Evolutionary conservation across 1,140 invertebrate genomes (phyloP).

Genomic region (Leptopilina boulardi): DNA sequence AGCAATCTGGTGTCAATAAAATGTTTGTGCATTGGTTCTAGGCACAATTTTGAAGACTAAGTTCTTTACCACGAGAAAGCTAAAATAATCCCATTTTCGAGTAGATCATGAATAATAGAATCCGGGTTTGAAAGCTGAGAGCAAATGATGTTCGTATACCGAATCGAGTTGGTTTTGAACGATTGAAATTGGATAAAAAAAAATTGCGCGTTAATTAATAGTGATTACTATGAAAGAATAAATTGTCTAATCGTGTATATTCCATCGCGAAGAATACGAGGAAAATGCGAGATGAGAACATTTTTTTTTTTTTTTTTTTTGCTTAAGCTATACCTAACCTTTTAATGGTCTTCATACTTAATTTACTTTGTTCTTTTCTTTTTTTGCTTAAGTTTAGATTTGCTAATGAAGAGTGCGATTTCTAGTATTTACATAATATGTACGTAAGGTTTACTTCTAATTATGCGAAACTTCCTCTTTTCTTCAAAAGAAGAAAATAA

Average conservation of each 20-base stretch:
- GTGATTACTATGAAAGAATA: slow-evolving; percentile 7
- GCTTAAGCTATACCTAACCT: slow-evolving; percentile 53
- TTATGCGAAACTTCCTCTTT: background rate
- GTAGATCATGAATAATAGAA: slow-evolving; percentile 18
- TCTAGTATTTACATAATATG: slow-evolving; percentile 12
- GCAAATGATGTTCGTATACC: slow-evolving; percentile 12
- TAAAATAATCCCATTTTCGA: slow-evolving; percentile 25
- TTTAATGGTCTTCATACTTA: slow-evolving; percentile 39
- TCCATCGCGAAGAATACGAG: slow-evolving; percentile 19
- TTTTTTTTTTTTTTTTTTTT: slow-evolving; percentile 44
- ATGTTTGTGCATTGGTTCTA: background rate
- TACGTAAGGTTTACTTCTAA: slow-evolving; percentile 3
- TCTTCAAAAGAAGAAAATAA: background rate
- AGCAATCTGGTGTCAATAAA: slow-evolving; percentile 29
- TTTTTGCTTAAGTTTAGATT: slow-evolving; percentile 50
- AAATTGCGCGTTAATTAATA: slow-evolving; percentile 19
- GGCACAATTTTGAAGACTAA: background rate
- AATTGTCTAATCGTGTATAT: background rate
- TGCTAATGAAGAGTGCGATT: slow-evolving; percentile 56
- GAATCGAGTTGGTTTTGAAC: background rate
- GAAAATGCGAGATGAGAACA: slow-evolving; percentile 51
- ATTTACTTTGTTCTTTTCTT: slow-evolving; percentile 57
- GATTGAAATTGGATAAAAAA: background rate
- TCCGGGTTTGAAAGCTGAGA: background rate
- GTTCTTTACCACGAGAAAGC: background rate